These are phyloP conservation scores for Eumeta japonica DNA, from an alignment of 1,140 invertebrate species.

Conservation along the genomic window DNA sequence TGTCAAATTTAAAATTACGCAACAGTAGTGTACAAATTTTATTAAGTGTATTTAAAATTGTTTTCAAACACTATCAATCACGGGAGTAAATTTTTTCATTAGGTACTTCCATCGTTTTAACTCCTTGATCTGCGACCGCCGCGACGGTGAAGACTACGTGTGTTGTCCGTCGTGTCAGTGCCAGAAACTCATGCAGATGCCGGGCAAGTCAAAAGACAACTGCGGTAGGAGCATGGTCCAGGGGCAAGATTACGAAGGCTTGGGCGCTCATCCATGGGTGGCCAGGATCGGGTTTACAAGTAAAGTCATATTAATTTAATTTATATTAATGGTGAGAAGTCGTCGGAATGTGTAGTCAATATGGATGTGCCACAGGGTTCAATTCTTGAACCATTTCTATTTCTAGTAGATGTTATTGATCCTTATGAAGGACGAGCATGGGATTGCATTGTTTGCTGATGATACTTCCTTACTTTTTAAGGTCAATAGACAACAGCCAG, in stretches of 20 bases:
- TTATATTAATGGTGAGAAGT: no score
- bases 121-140: slow-evolving; percentile 43
- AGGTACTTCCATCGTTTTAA: slow-evolving; percentile 55
- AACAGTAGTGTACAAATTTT: no score
- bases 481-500: no score
- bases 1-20: no score
- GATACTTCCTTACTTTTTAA: background rate
- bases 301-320: no score
- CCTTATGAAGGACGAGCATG: no score
- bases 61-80: background rate
- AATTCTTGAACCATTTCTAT: no score
- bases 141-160: slow-evolving; percentile 44
- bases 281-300: slow-evolving; percentile 67
- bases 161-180: slow-evolving; percentile 52
- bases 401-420: no score
- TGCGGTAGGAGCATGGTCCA: slow-evolving; percentile 65
- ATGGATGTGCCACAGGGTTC: no score
- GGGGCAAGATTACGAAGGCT: slow-evolving; percentile 62
- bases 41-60: no score
- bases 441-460: background rate
- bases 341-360: no score
- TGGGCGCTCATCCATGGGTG: slow-evolving; percentile 68
- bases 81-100: background rate
- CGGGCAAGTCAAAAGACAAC: slow-evolving; percentile 17
- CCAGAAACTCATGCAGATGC: slow-evolving; percentile 27